Conservation (phyloP, 2,113 vertebrate species). For the Gymnogyps californianus region DNA sequence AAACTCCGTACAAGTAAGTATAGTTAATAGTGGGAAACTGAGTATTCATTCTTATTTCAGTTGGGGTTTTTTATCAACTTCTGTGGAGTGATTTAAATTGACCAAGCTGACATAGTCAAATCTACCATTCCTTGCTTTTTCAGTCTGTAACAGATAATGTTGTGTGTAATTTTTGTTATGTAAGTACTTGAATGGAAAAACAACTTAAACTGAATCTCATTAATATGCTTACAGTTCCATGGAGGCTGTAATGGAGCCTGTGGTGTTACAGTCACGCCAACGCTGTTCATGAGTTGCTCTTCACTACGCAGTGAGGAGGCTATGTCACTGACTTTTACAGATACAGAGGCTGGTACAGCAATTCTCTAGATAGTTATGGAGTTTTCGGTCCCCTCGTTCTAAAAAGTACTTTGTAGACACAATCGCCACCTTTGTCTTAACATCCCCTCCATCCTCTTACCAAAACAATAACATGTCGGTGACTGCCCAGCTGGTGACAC, state of each 20-base stretch:
- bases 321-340: neutral
- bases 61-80: neutral
- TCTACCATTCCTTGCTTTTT: neutral
- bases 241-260: neutral
- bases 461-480: neutral
- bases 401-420: neutral
- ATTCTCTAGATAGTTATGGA: neutral
- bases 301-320: neutral
- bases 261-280: neutral
- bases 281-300: neutral
- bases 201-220: slow-evolving; percentile 8
- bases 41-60: neutral
- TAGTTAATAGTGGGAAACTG: neutral
- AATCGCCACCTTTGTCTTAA: neutral
- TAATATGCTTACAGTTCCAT: neutral
- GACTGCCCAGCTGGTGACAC: neutral
- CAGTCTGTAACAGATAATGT: neutral
- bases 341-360: neutral
- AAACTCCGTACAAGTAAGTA: neutral
- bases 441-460: neutral
- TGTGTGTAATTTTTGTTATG: slow-evolving; percentile 24
- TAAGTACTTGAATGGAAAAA: slow-evolving; percentile 31
- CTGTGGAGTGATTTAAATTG: neutral
- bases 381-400: neutral
- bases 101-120: neutral